Evolutionary conservation across 1,140 invertebrate species (phyloP).

Genomic region (Campoletis sonorensis): DNA sequence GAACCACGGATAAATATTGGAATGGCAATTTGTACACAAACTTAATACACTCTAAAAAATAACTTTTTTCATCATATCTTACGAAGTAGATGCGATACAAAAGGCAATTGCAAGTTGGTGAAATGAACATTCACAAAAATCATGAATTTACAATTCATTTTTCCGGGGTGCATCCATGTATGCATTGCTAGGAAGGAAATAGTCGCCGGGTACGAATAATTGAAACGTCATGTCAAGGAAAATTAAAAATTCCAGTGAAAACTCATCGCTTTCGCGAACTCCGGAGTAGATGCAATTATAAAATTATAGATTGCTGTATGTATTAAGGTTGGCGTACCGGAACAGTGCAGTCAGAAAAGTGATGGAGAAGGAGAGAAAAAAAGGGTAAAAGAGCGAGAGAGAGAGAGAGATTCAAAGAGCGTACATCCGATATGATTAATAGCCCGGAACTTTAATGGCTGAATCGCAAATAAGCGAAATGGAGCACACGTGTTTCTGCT

Average conservation of each 20-base stretch:
- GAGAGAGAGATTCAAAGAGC: neutral
- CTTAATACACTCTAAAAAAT: too few relatives aligned
- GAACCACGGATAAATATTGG: too few relatives aligned
- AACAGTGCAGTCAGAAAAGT: neutral
- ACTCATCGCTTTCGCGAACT: neutral
- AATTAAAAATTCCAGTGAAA: slow-evolving; percentile 26
- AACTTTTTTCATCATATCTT: too few relatives aligned
- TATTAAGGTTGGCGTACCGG: neutral
- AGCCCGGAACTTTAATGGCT: slow-evolving; percentile 26
- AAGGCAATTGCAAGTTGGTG: neutral
- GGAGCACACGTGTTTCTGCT: neutral
- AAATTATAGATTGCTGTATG: slow-evolving; percentile 26
- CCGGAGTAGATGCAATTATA: slow-evolving; percentile 6
- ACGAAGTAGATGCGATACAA: too few relatives aligned
- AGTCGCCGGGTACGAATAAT: neutral
- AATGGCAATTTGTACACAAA: too few relatives aligned
- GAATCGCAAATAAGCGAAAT: neutral
- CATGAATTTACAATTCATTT: neutral
- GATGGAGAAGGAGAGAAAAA: neutral
- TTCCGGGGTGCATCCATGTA: neutral
- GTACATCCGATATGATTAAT: slow-evolving; percentile 27
- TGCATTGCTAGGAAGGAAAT: neutral
- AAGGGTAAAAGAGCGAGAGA: neutral
- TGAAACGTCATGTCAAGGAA: slow-evolving; percentile 23
- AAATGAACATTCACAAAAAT: neutral